Base-by-base conservation (phyloP, 2,113 vertebrate genomes). In the Lepidothrix coronata region DNA sequence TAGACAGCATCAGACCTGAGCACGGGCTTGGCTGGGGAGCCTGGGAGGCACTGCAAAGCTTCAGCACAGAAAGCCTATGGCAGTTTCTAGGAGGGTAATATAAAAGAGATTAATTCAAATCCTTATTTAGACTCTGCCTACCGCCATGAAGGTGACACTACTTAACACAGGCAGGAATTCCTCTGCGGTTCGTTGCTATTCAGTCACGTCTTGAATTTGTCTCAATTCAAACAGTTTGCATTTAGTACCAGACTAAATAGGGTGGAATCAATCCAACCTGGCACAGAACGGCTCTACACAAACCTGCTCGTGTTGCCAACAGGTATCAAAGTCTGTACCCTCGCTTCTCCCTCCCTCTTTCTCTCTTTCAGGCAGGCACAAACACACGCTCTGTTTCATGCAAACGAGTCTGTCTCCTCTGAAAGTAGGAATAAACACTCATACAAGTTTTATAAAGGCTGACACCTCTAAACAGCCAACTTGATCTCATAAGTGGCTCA, bases 301-400 rank as follows among this genome's bases (percentile, higher is more conserved):
- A 21, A 31, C 52, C 85, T 15, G 90, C 82, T 84, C 1, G 6
- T 61, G 33, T 63, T 95, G 93, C 97, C 97, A 98, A 98, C 98
- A 98, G 98, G 98, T 98, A 97, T 90, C 97, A 91, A 78, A 88
- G n/a, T 80, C 71, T 12, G 13, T 31, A 23, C 68, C 63, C 44
- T 83, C 21, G 9, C 43, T 62, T 79, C 62, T 87, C 33, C 41
- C 88, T 91, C 21, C 73, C 51, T 76, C 16, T 58, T 41, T 51
- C 30, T 62, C 73, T 71, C 75, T 35, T 49, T 22, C n/a, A 68
- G 41, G 39, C 71, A 46, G 63, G 51, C 82, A 63, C 80, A 77
- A 28, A 73, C 28, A 51, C 85, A 7, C 35, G 0, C 58, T 30
- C 17, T 7, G 24, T 6, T 59, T 37, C 73, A 37, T 18, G 72